Base-by-base conservation (phyloP, 2,888 invertebrate species). In the Ochropleura plecta region DNA sequence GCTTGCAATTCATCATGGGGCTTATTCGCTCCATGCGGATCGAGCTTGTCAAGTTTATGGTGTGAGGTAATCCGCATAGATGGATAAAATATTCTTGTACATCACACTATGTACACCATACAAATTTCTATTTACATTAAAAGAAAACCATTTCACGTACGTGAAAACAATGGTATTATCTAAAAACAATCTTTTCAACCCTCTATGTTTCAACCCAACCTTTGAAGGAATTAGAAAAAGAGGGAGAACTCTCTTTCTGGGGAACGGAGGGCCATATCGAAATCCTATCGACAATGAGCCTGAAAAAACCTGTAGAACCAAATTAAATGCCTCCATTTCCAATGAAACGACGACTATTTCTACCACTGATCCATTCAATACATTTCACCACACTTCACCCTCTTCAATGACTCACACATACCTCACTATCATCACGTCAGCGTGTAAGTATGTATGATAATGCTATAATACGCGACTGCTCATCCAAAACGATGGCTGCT, bases 381-480 rank as follows among this genome's bases (percentile, higher is more conserved):
- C 49, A 12, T 70, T 59, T 53, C 51, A 53, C 3, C 20, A 55
- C 62, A 65, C 49, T 59, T 59, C 14, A 63, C 46, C 40, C 20
- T 9, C 12, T n/a, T 51, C n/a, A 63, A 46, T 65, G 60, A 70
- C 9, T 78, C 51, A 49, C 10, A 79, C 76, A 80, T 82, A 80
- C 73, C 51, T 59, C 67, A 72, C 46, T 10, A 42, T 69, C n/a
- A 72, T 63, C 70, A 73, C 72, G 64, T 53, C 60, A 79, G 60
- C 53, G 53, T 8, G 30, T 51, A 51, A 71, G 59, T 57, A 53
- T 60, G 70, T 70, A 76, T 64, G 67, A 42, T 76, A 69, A 75
- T 70, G 30, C 69, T 63, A 75, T 79, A 79, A 82, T 79, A 67
- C 59, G 44, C 20, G 53, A 10, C 67, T 53, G 30, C 12, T 80